Conservation (phyloP, 2,888 invertebrate genomes). For the Phengaris alcon region DNA sequence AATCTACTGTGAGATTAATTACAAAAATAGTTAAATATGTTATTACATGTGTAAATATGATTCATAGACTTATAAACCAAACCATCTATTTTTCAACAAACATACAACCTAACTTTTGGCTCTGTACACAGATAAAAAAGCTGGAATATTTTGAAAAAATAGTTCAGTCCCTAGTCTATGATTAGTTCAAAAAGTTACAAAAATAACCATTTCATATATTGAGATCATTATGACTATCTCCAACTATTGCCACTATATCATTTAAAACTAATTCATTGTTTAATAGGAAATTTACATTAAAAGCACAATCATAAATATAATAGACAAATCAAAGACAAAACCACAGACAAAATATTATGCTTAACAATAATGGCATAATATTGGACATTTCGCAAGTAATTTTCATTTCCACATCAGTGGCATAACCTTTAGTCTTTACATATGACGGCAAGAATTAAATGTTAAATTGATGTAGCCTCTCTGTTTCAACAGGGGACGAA, state of each 20-base stretch:
- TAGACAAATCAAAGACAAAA: slow-evolving; percentile 36
- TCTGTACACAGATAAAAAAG: slow-evolving; percentile 28
- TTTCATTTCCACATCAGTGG: slow-evolving; percentile 26
- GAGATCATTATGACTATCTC: slow-evolving; percentile 50
- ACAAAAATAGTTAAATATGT: slow-evolving; percentile 21
- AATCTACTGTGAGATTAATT: slow-evolving; percentile 9
- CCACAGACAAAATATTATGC: slow-evolving; percentile 30
- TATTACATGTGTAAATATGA: not conserved
- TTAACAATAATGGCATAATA: slow-evolving; percentile 27
- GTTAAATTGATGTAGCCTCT: slow-evolving; percentile 15
- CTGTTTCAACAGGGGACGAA: not conserved
- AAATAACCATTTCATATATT: slow-evolving; percentile 36
- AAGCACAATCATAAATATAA: slow-evolving; percentile 29
- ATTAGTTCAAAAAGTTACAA: slow-evolving; percentile 24
- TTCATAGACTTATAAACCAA: slow-evolving; percentile 4
- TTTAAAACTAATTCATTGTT: slow-evolving; percentile 30
- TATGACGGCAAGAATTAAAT: slow-evolving; percentile 31
- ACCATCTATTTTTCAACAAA: slow-evolving; percentile 11
- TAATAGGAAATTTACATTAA: slow-evolving; percentile 30
- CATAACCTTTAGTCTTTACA: slow-evolving; percentile 28
- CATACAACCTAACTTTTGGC: slow-evolving; percentile 25
- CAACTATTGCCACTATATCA: slow-evolving; percentile 60
- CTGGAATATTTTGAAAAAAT: slow-evolving; percentile 18
- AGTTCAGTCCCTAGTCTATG: slow-evolving; percentile 9
- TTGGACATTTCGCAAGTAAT: slow-evolving; percentile 27